Evolutionary conservation across 53 echinoderm and acorn worm genomes (phyloP).

Genomic region (Stichopus horrens): DNA sequence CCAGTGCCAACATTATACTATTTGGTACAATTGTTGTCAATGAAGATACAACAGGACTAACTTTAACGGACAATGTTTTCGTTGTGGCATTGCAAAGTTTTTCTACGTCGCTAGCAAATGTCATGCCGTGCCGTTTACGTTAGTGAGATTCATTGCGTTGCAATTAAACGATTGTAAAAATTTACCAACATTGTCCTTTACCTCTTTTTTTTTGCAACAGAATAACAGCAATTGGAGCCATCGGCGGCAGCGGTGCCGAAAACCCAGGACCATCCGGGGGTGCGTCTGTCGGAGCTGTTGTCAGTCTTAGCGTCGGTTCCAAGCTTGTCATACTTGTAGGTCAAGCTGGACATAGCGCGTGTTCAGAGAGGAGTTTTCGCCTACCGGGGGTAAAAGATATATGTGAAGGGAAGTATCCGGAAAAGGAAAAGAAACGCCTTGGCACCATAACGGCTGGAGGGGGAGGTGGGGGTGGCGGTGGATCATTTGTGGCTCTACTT

Average conservation of each 20-base stretch:
- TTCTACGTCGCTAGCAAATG: not conserved
- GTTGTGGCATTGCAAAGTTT: no score
- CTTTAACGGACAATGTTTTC: no score
- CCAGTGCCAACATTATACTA: no score
- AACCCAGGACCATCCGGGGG: constrained; percentile 76
- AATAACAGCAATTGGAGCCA: constrained; percentile 69
- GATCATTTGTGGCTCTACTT: constrained; percentile 17
- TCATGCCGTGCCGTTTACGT: not conserved
- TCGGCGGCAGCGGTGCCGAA: constrained; percentile 85
- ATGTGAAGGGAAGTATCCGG: constrained; percentile 49
- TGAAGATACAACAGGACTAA: no score
- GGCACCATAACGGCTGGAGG: constrained; percentile 70
- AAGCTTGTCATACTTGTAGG: constrained; percentile 75
- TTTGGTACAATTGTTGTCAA: no score
- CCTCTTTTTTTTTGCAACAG: constrained; percentile 38
- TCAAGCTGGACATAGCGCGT: constrained; percentile 78
- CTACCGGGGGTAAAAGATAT: constrained; percentile 12
- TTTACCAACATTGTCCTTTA: not conserved
- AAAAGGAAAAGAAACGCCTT: constrained; percentile 43
- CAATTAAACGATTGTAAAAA: no score
- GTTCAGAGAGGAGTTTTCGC: constrained; percentile 15
- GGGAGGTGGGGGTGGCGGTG: constrained; percentile 93
- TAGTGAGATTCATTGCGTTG: no score
- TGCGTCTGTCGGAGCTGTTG: constrained; percentile 65
- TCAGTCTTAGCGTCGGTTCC: constrained; percentile 66